These are phyloP conservation scores for Petrocephalus sullivani DNA, from an alignment of 2,797 vertebrate species.

Conservation along the genomic window DNA sequence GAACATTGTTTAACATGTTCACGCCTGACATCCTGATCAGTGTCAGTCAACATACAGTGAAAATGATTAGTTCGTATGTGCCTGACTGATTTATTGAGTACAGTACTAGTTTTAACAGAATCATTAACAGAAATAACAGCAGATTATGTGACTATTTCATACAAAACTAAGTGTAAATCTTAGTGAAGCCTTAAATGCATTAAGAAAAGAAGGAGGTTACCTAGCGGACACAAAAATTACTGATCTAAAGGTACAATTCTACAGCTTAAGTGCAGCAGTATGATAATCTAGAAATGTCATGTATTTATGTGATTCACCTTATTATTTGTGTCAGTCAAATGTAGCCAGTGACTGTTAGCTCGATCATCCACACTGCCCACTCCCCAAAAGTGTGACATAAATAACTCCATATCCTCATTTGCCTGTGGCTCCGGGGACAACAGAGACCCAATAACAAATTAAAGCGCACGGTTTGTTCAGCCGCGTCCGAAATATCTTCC, in stretches of 20 bases:
- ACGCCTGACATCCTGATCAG: background rate
- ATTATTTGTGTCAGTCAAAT: constrained; percentile 9
- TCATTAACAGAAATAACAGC: background rate
- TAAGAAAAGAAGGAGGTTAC: background rate
- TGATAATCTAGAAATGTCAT: background rate
- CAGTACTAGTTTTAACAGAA: background rate
- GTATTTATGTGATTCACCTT: background rate
- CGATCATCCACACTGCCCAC: background rate
- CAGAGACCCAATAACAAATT: constrained; percentile 15
- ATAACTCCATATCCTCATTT: constrained; percentile 2
- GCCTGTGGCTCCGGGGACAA: background rate
- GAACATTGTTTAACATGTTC: background rate
- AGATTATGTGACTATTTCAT: background rate
- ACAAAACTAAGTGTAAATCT: background rate
- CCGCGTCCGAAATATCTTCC: background rate
- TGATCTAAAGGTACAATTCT: background rate
- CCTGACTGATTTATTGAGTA: background rate
- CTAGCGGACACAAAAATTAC: background rate
- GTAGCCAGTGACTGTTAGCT: background rate
- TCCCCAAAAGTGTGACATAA: background rate
- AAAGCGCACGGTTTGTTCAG: background rate
- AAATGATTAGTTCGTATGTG: background rate
- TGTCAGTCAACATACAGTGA: background rate
- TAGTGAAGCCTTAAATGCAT: background rate
- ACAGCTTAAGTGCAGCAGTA: background rate